Conservation (phyloP, 2,113 vertebrate species). For the Hippocampus barbouri region DNA sequence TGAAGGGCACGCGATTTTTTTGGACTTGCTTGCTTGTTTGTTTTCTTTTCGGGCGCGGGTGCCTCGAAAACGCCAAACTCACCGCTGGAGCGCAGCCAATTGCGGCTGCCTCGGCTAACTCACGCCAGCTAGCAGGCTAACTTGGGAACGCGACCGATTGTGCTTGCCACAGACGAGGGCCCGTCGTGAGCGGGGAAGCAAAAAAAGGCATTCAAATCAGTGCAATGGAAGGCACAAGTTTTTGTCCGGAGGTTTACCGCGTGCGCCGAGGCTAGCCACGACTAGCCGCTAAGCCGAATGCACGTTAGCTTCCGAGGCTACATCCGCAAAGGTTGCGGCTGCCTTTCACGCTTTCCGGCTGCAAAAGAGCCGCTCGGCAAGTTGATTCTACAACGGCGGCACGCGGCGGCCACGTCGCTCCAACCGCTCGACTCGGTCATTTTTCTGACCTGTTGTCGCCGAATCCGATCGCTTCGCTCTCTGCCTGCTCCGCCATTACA, state of each 20-base stretch:
- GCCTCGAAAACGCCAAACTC: background rate
- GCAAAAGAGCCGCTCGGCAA: background rate
- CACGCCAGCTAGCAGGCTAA: slow-evolving; percentile 4
- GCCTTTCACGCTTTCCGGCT: background rate
- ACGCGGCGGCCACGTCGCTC: background rate
- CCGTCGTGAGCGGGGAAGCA: background rate
- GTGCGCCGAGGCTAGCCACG: slow-evolving; percentile 38
- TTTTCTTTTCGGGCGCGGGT: background rate
- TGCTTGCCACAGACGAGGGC: too few species aligned
- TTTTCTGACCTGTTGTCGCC: slow-evolving; percentile 73
- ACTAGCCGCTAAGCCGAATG: slow-evolving; percentile 38
- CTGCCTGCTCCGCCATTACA: slow-evolving; percentile 78
- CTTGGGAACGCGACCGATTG: too few species aligned
- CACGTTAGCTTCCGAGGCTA: slow-evolving; percentile 52
- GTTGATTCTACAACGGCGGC: accelerated
- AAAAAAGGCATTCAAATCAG: too few species aligned
- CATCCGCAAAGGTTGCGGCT: slow-evolving; percentile 6
- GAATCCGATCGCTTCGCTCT: slow-evolving; percentile 70
- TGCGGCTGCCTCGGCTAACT: background rate
- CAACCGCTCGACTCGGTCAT: background rate
- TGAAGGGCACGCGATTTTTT: too few species aligned
- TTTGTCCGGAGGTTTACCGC: slow-evolving; percentile 44
- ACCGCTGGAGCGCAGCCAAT: background rate
- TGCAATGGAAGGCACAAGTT: too few species aligned
- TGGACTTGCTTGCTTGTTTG: too few species aligned